Evolutionary conservation across 2,797 vertebrate genomes (phyloP).

Genomic region (Intellagama lesueurii): DNA sequence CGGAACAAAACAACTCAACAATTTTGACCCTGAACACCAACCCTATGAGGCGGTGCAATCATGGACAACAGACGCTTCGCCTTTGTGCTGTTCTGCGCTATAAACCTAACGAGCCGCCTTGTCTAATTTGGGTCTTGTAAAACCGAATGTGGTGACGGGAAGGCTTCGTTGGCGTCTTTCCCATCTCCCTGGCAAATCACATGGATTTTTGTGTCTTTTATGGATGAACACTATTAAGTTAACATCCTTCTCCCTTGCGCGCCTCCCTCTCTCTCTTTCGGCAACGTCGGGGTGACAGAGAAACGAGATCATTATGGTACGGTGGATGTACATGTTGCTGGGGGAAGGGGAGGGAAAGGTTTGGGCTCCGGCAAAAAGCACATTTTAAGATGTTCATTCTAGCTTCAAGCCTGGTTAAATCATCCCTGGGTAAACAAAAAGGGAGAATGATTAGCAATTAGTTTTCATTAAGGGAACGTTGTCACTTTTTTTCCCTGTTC

Average conservation of each 20-base stretch:
- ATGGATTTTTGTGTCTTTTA: background rate
- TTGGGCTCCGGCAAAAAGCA: background rate
- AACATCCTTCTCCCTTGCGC: background rate
- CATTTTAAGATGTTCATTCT: slow-evolving; percentile 51
- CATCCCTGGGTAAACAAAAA: slow-evolving; percentile 67
- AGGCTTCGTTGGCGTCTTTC: background rate
- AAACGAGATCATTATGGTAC: slow-evolving; percentile 66
- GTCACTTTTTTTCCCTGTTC: background rate
- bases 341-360: background rate
- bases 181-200: background rate
- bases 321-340: slow-evolving; percentile 28
- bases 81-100: background rate
- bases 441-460: slow-evolving; percentile 66
- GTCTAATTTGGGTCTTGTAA: background rate
- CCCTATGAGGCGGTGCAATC: background rate
- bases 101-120: background rate
- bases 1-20: background rate
- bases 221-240: slow-evolving; percentile 32
- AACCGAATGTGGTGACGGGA: too few species aligned
- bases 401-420: slow-evolving; percentile 71
- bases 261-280: background rate
- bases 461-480: slow-evolving; percentile 57
- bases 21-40: too few species aligned
- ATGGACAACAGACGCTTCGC: background rate
- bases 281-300: slow-evolving; percentile 26